Evolutionary conservation across 2,797 vertebrate species (phyloP).

Genomic region (Notamacropus eugenii): DNA sequence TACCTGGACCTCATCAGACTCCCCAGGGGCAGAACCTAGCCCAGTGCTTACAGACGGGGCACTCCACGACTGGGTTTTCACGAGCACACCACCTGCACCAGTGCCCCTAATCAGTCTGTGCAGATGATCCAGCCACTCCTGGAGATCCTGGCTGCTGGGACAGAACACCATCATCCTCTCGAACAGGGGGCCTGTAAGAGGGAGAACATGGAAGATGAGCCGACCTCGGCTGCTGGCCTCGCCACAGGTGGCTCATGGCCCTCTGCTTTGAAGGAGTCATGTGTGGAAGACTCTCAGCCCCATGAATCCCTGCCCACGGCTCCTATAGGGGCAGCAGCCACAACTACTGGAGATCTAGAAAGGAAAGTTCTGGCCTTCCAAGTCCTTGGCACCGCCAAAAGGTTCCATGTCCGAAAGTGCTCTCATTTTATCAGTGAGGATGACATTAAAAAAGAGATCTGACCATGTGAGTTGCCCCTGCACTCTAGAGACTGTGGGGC

Average conservation of each 20-base stretch:
- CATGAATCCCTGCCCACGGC: neutral
- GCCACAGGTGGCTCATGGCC: neutral
- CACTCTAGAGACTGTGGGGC: neutral
- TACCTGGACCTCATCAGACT: neutral
- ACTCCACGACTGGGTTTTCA: constrained; percentile 88
- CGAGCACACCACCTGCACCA: constrained; percentile 87
- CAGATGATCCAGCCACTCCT: constrained; percentile 96
- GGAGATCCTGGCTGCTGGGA: constrained; percentile 90
- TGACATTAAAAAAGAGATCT: neutral
- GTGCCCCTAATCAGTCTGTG: constrained; percentile 92
- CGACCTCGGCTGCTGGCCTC: neutral
- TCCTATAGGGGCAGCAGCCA: neutral
- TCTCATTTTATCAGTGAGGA: neutral
- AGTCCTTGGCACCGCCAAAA: neutral
- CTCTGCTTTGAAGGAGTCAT: neutral
- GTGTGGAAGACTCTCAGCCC: neutral
- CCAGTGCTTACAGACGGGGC: constrained; percentile 82
- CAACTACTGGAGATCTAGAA: neutral
- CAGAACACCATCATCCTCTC: constrained; percentile 94
- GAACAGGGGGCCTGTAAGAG: constrained; percentile 82
- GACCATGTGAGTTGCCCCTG: neutral
- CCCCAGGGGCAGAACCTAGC: neutral
- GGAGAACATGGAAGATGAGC: constrained; percentile 24
- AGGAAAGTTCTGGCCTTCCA: neutral
- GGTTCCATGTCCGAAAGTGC: neutral